Conservation (phyloP, 2,113 vertebrate genomes). For the Monopterus albus region DNA sequence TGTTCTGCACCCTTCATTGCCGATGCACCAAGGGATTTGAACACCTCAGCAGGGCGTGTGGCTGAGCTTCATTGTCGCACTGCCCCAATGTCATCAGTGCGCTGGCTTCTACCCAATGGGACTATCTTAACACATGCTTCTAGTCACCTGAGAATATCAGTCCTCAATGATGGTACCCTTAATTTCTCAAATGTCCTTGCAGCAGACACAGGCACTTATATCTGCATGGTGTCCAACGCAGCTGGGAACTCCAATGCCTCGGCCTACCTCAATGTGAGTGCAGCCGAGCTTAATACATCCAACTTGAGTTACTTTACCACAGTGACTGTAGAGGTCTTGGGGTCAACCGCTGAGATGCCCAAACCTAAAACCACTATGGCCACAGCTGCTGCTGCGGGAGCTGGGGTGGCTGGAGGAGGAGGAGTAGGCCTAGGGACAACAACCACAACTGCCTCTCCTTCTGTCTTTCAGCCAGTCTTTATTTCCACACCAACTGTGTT, state of each 20-base stretch:
- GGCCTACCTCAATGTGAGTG: conserved; percentile 97
- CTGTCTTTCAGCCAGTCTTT: conserved; percentile 94
- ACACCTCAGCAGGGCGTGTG: conserved; percentile 94
- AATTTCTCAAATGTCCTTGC: conserved; percentile 95
- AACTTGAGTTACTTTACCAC: conserved; percentile 98
- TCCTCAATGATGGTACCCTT: conserved; percentile 94
- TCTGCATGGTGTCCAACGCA: conserved; percentile 98
- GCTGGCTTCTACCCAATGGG: conserved; percentile 95
- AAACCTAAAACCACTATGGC: conserved; percentile 91
- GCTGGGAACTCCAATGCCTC: conserved; percentile 97
- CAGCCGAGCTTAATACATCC: conserved; percentile 96
- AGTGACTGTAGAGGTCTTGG: conserved; percentile 94
- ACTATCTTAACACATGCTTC: conserved; percentile 96
- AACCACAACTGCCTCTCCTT: conserved; percentile 88
- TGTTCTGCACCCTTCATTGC: conserved; percentile 96
- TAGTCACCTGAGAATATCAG: conserved; percentile 88
- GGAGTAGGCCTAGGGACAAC: conserved; percentile 68
- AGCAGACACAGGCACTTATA: conserved; percentile 93
- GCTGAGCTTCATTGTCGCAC: conserved; percentile 94
- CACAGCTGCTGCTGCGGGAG: conserved; percentile 57
- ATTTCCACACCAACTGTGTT: conserved; percentile 96
- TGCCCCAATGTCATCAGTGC: conserved; percentile 92
- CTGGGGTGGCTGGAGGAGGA: conserved; percentile 69
- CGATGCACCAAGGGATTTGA: conserved; percentile 93
- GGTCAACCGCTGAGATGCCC: conserved; percentile 88